These are phyloP conservation scores for Tokudaia muenninki DNA, from an alignment of 2,797 vertebrate species.

Conservation along the genomic window DNA sequence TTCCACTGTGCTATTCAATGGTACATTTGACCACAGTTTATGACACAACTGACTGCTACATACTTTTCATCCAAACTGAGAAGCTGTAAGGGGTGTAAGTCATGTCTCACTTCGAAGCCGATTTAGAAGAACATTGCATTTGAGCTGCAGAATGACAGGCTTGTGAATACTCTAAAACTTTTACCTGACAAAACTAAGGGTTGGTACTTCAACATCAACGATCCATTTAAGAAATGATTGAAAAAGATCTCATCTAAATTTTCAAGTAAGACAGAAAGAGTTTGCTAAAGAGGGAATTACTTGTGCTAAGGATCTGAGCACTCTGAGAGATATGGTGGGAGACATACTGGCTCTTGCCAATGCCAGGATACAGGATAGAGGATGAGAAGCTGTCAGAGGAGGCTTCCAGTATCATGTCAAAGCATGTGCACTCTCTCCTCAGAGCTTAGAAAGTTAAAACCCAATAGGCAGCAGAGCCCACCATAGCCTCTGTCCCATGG, in stretches of 20 bases:
- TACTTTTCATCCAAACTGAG: constrained; percentile 48
- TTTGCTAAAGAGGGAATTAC: background rate
- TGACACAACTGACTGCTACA: constrained; percentile 50
- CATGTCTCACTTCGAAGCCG: constrained; percentile 43
- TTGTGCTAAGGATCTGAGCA: background rate
- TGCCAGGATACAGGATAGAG: background rate
- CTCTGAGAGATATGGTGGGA: background rate
- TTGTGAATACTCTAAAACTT: background rate
- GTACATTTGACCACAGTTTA: constrained; percentile 54
- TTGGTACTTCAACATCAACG: constrained; percentile 20
- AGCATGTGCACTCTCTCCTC: background rate
- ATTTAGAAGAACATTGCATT: constrained; percentile 29
- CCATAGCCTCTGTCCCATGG: background rate
- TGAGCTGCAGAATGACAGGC: background rate
- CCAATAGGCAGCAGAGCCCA: background rate
- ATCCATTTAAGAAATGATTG: constrained; percentile 55
- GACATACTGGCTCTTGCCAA: background rate
- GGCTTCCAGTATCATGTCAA: background rate
- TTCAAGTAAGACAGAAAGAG: constrained; percentile 49
- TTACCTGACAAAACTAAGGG: constrained; percentile 5
- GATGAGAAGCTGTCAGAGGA: background rate
- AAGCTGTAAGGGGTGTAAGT: constrained; percentile 26
- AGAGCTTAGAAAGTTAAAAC: background rate
- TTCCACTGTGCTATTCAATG: background rate
- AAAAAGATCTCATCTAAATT: constrained; percentile 21